These are phyloP conservation scores for Corydoras maculifer DNA, from an alignment of 2,113 vertebrate genomes.

Conservation along the genomic window DNA sequence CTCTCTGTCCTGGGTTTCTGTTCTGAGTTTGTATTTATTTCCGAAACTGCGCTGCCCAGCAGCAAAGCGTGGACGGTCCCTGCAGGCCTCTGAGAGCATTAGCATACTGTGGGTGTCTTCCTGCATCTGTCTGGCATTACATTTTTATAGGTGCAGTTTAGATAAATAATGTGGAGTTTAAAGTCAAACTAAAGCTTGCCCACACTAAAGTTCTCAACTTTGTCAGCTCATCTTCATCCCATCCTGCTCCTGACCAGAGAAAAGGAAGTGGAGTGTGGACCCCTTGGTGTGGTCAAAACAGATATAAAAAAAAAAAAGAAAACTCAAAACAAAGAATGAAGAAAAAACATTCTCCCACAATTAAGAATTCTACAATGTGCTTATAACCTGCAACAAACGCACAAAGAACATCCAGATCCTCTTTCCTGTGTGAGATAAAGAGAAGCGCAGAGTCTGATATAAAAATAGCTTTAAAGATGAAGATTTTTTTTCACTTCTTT, in stretches of 20 bases:
- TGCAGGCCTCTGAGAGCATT: background rate
- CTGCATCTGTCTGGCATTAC: constrained; percentile 43
- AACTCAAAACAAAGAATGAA: too few species aligned
- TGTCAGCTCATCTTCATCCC: constrained; percentile 21
- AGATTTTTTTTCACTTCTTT: too few species aligned
- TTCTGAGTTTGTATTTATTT: too few species aligned
- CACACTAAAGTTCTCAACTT: constrained; percentile 19
- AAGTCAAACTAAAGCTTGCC: constrained; percentile 30
- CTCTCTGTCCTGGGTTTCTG: too few species aligned
- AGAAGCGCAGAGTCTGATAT: too few species aligned
- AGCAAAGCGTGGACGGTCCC: background rate
- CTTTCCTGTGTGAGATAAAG: too few species aligned
- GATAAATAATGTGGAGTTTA: constrained; percentile 32
- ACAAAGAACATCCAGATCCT: too few species aligned
- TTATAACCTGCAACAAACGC: too few species aligned
- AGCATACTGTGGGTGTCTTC: constrained; percentile 22
- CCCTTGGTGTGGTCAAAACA: constrained; percentile 14
- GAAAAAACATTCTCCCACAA: background rate
- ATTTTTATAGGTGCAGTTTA: constrained; percentile 34
- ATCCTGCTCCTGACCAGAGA: constrained; percentile 1
- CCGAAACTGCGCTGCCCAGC: too few species aligned
- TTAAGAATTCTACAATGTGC: too few species aligned
- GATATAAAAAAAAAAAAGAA: too few species aligned
- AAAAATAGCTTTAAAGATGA: too few species aligned
- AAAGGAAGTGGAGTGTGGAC: background rate